Evolutionary conservation across 2,113 vertebrate genomes (phyloP).

Genomic region (Crotalus viridis): DNA sequence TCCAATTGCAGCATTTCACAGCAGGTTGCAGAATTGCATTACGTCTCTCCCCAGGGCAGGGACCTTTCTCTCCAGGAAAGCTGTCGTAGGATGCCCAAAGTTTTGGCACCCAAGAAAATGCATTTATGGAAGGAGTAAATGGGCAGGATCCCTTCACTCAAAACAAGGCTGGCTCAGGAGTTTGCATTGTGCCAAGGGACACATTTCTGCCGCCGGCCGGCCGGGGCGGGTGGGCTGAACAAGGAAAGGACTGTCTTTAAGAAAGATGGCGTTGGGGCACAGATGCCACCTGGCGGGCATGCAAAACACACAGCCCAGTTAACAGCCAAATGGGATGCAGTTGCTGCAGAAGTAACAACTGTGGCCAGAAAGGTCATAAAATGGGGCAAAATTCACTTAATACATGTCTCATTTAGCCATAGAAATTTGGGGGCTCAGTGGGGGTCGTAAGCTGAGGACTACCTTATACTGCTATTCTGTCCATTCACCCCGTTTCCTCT

Average conservation of each 20-base stretch:
- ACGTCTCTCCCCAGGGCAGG: neutral
- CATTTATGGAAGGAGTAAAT: neutral
- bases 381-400: neutral
- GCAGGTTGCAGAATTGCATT: neutral
- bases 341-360: neutral
- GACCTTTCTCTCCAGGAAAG: neutral
- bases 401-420: neutral
- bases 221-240: neutral
- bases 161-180: neutral
- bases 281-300: neutral
- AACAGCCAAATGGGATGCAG: neutral
- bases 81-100: neutral
- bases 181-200: neutral
- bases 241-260: neutral
- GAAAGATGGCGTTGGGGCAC: neutral
- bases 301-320: too few relatives aligned
- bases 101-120: neutral
- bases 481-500: neutral
- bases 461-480: neutral
- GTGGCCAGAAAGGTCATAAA: neutral
- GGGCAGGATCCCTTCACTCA: neutral
- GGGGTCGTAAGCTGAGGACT: too few relatives aligned
- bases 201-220: neutral
- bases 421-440: neutral
- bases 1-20: neutral